These are phyloP conservation scores for Theristicus caerulescens DNA, from an alignment of 2,113 vertebrate species.

Conservation along the genomic window DNA sequence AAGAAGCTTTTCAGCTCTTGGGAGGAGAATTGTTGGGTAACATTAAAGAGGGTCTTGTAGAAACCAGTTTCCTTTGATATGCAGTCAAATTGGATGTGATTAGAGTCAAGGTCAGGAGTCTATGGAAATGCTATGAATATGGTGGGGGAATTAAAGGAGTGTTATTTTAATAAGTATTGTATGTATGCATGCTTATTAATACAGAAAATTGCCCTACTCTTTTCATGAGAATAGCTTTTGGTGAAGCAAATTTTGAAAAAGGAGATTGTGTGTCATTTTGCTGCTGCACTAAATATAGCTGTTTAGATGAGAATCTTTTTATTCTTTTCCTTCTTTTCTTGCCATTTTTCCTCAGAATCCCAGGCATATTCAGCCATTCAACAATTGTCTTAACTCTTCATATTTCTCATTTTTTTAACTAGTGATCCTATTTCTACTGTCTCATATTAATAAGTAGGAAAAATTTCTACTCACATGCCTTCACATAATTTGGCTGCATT, in stretches of 20 bases:
- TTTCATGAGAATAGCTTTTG: not conserved
- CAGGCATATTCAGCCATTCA: not conserved
- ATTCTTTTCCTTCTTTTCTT: not conserved
- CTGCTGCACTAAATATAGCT: constrained; percentile 10
- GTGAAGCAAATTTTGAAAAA: not conserved
- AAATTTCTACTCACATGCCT: not conserved
- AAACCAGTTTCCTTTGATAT: constrained; percentile 48
- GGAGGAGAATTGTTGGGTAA: constrained; percentile 23
- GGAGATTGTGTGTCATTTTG: not conserved
- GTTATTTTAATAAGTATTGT: constrained; percentile 38
- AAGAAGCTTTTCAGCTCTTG: constrained; percentile 60
- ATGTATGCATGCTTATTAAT: not conserved
- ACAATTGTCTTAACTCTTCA: not conserved
- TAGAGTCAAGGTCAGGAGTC: constrained; percentile 56
- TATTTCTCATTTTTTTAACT: not conserved
- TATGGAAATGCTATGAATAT: constrained; percentile 32
- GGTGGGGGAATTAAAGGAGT: not conserved
- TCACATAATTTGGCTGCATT: not conserved
- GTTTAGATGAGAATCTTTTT: not conserved
- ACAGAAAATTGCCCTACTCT: constrained; percentile 4
- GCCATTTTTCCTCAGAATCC: not conserved
- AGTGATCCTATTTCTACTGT: not conserved
- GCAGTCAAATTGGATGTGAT: constrained; percentile 14
- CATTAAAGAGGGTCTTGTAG: constrained; percentile 46
- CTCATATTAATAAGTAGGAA: not conserved